Base-by-base conservation (phyloP, 1,140 invertebrate species). In the Bicyclus anynana region DNA sequence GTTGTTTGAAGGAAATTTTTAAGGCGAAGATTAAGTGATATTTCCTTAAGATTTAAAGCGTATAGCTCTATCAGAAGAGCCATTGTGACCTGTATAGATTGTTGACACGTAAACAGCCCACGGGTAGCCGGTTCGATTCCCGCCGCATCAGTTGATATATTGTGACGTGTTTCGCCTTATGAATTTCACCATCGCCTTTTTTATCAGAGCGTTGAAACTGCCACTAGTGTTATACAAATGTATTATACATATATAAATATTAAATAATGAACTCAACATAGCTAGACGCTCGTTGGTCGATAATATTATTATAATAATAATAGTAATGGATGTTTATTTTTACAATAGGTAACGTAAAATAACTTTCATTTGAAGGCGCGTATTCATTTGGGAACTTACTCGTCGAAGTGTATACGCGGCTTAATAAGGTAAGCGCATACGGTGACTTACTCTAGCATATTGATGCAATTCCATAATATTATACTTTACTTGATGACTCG, bases 191-290 rank as follows among this genome's bases (percentile, higher is more conserved):
- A 67, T 62, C 64, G 69, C 58, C 61, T 59, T 67, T n/a, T 67
- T 58, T 74, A 79, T 77, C 75, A 73, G 72, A 84, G 75, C 80
- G 72, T 84, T 76, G 62, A 83, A 75, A 87, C 84, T 87, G 84
- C 84, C 84, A 87, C 75, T 87, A 87, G 79, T 72, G 62, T 71
- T 80, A 78, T 80, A 87, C 72, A 67, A 72, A 67, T 81, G 68
- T 84, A 82, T 80, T 77, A 77, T 84, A 69, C 54, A 81, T 63
- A 81, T 63, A 74, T 51, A 72, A 73, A 77, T 74, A 74, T 80
- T n/a, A 57, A 64, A 63, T 71, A 67, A 67, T 54, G 75, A 73
- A 62, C 63, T 69, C 67, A 69, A 67, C 38, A 44, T 81, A 80
- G 74, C 65, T 67, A 67, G n/a, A 77, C 70, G 73, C 72, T 74